These are phyloP conservation scores for Eudyptes chrysolophus DNA, from an alignment of 2,113 vertebrate species.

Conservation along the genomic window DNA sequence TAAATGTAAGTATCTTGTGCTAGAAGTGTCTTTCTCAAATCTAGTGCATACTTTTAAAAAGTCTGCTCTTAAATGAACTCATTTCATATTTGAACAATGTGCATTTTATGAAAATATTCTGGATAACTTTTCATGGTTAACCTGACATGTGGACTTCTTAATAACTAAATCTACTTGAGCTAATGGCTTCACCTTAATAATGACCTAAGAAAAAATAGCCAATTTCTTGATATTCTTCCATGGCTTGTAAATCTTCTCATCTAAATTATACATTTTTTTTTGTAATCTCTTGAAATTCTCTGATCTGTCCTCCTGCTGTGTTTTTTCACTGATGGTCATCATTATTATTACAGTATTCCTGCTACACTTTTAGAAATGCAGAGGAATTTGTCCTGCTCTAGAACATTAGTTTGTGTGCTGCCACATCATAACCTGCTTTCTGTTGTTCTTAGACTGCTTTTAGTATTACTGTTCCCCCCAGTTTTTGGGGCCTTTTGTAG, in stretches of 20 bases:
- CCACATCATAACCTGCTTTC: not conserved
- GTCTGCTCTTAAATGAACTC: not conserved
- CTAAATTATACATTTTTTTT: not conserved
- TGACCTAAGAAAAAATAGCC: not conserved
- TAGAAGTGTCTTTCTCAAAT: not conserved
- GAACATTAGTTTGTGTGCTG: not conserved
- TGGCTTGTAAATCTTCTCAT: not conserved
- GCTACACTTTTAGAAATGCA: not conserved
- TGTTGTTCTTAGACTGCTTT: not conserved
- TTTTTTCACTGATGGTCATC: not conserved
- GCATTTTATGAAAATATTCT: not conserved
- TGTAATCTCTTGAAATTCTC: not conserved
- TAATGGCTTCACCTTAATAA: not conserved
- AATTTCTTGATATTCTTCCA: not conserved
- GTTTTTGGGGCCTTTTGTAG: not conserved
- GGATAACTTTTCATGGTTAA: not conserved
- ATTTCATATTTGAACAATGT: not conserved
- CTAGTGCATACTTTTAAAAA: not conserved
- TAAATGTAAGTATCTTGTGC: not conserved
- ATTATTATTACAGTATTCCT: not conserved
- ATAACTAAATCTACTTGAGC: not conserved
- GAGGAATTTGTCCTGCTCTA: not conserved
- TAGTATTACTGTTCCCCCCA: not conserved
- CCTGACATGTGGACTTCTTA: slow-evolving; percentile 48
- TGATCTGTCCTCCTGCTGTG: not conserved